Percentiles rank a stretch among this genome's conserved stretches.
These are phyloP conservation scores for Genyomyrus donnyi DNA, from an alignment of 2,113 vertebrate species.

Conservation along the genomic window DNA sequence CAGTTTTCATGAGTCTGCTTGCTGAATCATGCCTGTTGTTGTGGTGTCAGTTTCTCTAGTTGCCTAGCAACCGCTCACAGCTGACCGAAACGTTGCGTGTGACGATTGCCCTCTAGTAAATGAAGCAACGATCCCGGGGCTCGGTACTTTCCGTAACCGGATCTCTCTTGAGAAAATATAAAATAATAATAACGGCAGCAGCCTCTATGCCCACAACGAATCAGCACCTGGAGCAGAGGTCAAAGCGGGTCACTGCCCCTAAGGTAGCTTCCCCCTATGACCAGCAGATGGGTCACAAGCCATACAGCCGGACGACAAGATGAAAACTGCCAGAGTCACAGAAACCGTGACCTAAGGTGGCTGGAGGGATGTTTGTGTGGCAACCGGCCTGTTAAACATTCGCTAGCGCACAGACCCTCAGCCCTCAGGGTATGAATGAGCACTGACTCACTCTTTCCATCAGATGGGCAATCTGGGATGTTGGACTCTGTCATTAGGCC, in stretches of 20 bases:
- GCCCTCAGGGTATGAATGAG: neutral
- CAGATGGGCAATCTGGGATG: constrained; percentile 15
- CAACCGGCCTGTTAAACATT: constrained; percentile 21
- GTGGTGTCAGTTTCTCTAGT: neutral
- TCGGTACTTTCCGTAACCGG: neutral
- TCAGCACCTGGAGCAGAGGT: neutral
- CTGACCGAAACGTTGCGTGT: neutral
- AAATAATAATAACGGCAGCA: neutral
- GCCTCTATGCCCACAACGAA: neutral
- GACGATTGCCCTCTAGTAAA: neutral
- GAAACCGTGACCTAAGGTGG: too few relatives aligned
- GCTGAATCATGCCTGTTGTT: neutral
- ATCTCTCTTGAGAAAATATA: neutral
- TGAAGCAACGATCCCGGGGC: neutral
- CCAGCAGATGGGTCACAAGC: neutral
- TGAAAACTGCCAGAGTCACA: neutral
- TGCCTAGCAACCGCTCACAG: neutral
- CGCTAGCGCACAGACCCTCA: constrained; percentile 13
- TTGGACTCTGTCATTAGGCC: neutral
- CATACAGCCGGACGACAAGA: neutral
- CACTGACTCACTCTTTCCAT: constrained; percentile 31
- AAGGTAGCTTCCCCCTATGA: constrained; percentile 25
- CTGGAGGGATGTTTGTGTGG: neutral
- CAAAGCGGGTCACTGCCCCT: neutral
- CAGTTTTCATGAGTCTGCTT: neutral